Evolutionary conservation across 2,888 invertebrate species (phyloP).

Genomic region (Ennomos erosarius): DNA sequence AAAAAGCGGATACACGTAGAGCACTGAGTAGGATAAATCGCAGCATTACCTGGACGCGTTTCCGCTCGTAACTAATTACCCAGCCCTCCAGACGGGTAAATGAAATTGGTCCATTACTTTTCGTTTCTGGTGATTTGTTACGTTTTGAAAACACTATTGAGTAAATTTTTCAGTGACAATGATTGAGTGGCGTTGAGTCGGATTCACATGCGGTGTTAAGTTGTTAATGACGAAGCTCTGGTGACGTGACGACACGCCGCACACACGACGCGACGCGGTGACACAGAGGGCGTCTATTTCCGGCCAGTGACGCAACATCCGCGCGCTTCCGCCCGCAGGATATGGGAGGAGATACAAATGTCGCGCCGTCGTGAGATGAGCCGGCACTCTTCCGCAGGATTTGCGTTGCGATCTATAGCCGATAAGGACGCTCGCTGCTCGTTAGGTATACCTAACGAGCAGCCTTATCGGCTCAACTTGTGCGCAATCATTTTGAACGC

Average conservation of each 20-base stretch:
- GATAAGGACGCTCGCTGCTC: too few species aligned
- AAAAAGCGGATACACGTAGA: constrained; percentile 55
- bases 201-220: constrained; percentile 24
- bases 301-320: constrained; percentile 81
- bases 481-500: too few species aligned
- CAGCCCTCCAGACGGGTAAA: constrained; percentile 33
- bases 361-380: constrained; percentile 62
- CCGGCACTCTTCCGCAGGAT: constrained; percentile 67
- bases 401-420: too few species aligned
- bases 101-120: constrained; percentile 58
- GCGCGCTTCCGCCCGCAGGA: constrained; percentile 78
- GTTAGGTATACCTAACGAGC: not conserved
- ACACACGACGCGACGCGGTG: constrained; percentile 50
- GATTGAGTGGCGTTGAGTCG: constrained; percentile 14
- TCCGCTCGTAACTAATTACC: constrained; percentile 69
- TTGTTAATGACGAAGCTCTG: constrained; percentile 40
- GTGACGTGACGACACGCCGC: constrained; percentile 51
- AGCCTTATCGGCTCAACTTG: not conserved
- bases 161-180: constrained; percentile 13
- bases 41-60: constrained; percentile 65
- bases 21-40: constrained; percentile 66
- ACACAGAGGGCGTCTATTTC: constrained; percentile 83
- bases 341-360: constrained; percentile 71
- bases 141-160: constrained; percentile 21
- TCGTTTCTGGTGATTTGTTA: constrained; percentile 58